Evolutionary conservation across 2,797 vertebrate genomes (phyloP).

Genomic region (Phyllotis vaccarum): DNA sequence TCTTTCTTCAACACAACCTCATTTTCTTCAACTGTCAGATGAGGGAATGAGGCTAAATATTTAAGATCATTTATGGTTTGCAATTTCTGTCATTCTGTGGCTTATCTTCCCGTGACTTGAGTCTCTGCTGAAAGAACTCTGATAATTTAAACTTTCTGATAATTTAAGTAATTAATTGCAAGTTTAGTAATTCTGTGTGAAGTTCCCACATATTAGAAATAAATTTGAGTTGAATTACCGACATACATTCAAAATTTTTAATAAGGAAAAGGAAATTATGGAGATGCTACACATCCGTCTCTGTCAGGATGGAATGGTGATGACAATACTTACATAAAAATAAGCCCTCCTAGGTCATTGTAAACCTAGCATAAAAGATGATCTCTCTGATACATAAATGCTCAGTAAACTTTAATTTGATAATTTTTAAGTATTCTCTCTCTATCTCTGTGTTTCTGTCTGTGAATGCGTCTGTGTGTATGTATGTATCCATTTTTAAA

Average conservation of each 20-base stretch:
- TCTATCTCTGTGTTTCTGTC: too few relatives aligned
- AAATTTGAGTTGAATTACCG: constrained; percentile 34
- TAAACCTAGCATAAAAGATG: neutral
- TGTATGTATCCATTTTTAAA: neutral
- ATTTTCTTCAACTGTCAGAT: constrained; percentile 51
- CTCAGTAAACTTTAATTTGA: neutral
- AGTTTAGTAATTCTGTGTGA: constrained; percentile 52
- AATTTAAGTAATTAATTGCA: constrained; percentile 67
- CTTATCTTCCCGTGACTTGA: constrained; percentile 39
- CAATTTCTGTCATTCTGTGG: constrained; percentile 8
- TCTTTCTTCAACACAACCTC: constrained; percentile 45
- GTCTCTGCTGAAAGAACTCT: constrained; percentile 50
- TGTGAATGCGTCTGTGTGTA: neutral
- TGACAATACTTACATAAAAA: neutral
- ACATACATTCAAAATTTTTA: constrained; percentile 47
- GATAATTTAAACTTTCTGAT: constrained; percentile 10
- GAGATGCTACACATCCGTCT: neutral
- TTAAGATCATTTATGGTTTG: constrained; percentile 47
- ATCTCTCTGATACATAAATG: neutral
- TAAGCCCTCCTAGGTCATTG: neutral
- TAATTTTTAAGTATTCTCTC: neutral
- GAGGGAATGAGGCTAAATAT: constrained; percentile 46
- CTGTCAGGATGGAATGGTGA: neutral
- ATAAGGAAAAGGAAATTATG: constrained; percentile 7
- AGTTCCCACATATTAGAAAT: constrained; percentile 2